Percentiles rank a stretch among this genome's conserved stretches.
These are phyloP conservation scores for Botia almorhae DNA, from an alignment of 2,797 vertebrate species.

Conservation along the genomic window DNA sequence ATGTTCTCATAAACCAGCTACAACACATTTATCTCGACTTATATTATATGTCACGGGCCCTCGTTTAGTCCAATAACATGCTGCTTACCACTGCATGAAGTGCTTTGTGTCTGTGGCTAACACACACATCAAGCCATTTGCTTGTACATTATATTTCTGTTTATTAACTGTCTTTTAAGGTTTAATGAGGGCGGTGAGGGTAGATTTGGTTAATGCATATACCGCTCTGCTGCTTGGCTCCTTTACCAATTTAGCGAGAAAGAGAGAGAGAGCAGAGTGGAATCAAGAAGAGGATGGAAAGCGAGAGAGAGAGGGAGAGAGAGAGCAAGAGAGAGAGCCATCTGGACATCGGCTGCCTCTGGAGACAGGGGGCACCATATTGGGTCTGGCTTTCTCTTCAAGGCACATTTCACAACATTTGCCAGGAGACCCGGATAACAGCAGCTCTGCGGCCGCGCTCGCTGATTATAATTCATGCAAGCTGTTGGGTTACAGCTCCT, in stretches of 20 bases:
- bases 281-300: slow-evolving; percentile 54
- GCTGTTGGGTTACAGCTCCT: slow-evolving; percentile 46
- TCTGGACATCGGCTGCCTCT: slow-evolving; percentile 70
- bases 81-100: slow-evolving; percentile 31
- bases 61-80: slow-evolving; percentile 28
- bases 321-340: slow-evolving; percentile 64
- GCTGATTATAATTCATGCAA: slow-evolving; percentile 55
- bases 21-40: background rate
- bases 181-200: slow-evolving; percentile 30
- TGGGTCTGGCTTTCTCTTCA: slow-evolving; percentile 52
- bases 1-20: background rate
- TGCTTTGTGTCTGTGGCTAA: background rate
- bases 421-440: slow-evolving; percentile 59
- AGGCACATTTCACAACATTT: slow-evolving; percentile 60
- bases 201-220: slow-evolving; percentile 37
- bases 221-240: slow-evolving; percentile 12
- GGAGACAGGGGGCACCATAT: slow-evolving; percentile 61
- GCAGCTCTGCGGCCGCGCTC: slow-evolving; percentile 41
- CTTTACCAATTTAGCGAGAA: slow-evolving; percentile 1
- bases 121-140: slow-evolving; percentile 19
- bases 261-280: slow-evolving; percentile 56
- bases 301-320: slow-evolving; percentile 51
- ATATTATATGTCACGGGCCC: background rate
- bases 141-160: slow-evolving; percentile 33
- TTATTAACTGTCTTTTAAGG: slow-evolving; percentile 47